Conservation (phyloP, 2,113 vertebrate genomes). For the Turnix velox region DNA sequence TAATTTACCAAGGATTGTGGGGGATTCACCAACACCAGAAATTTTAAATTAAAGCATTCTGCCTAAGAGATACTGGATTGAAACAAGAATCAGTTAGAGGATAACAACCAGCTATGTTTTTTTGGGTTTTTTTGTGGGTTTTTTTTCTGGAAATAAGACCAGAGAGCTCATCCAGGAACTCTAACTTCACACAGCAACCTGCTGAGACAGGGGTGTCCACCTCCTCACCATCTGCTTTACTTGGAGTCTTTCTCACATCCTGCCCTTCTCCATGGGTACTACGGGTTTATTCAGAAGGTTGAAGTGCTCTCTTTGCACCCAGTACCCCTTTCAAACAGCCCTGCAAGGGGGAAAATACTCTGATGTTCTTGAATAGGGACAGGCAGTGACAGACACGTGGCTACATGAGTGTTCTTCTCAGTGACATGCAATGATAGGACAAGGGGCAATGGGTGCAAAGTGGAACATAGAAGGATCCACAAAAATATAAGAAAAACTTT, state of each 20-base stretch:
- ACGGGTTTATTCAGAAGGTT: background rate
- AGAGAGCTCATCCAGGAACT: fast-evolving
- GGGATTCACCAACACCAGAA: background rate
- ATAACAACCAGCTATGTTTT: fast-evolving
- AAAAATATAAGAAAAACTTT: too few species aligned
- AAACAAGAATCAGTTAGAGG: background rate
- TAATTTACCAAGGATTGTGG: conserved; percentile 5
- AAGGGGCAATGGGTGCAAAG: too few species aligned
- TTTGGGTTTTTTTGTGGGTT: too few species aligned
- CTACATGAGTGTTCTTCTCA: too few species aligned
- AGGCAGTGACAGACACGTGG: background rate
- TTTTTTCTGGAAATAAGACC: background rate
- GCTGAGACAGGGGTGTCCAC: background rate
- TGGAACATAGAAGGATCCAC: too few species aligned
- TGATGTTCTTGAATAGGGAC: background rate
- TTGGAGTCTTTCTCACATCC: background rate
- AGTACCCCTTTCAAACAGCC: background rate
- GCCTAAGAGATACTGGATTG: background rate
- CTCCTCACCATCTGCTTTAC: background rate
- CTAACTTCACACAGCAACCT: background rate
- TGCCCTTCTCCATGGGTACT: background rate
- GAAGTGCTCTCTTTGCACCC: background rate
- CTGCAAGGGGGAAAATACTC: background rate
- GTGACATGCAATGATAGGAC: too few species aligned
- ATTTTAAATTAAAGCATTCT: background rate